A percentile compares a stretch with the other conserved stretches of the same genome.
phyloP scores from a whole-genome alignment of 2,113 vertebrate genomes.

The Cochlearius cochlearius region DNA sequence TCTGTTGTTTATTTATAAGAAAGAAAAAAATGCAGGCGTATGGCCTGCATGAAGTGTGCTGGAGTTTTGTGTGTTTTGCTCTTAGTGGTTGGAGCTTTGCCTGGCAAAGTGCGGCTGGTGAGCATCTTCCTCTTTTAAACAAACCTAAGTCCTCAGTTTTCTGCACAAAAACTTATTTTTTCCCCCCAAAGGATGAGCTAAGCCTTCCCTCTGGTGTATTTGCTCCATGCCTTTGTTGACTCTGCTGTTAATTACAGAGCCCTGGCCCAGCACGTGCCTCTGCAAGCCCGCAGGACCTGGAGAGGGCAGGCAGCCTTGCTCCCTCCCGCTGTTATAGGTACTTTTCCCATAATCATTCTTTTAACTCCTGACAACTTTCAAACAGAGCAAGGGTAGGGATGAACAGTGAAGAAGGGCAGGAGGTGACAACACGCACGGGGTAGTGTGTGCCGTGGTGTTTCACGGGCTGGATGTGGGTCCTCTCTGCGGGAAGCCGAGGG shows the following conservation, averaged over 20 bases:
- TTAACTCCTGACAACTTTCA: neutral
- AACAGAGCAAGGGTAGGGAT: too few species aligned
- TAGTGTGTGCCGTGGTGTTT: rapidly evolving
- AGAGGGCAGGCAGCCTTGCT: neutral
- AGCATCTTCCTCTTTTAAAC: neutral
- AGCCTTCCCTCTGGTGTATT: neutral
- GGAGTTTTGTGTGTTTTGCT: neutral
- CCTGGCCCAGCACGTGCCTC: neutral
- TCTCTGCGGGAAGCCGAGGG: neutral
- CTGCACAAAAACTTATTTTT: neutral
- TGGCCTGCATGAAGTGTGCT: neutral
- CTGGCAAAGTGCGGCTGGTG: neutral
- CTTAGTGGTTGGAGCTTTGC: neutral
- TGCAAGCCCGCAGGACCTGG: neutral
- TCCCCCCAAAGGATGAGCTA: neutral
- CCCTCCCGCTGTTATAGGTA: neutral
- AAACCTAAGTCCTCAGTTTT: neutral
- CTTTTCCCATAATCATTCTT: neutral
- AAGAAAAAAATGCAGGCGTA: too few species aligned
- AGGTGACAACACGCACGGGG: rapidly evolving
- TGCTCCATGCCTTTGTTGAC: neutral
- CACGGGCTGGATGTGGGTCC: rapidly evolving
- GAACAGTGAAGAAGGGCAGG: neutral
- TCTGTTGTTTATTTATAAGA: neutral
- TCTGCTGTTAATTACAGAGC: neutral